phyloP scores from a whole-genome alignment of 2,888 invertebrate species.

The Tanypteryx hageni region DNA sequence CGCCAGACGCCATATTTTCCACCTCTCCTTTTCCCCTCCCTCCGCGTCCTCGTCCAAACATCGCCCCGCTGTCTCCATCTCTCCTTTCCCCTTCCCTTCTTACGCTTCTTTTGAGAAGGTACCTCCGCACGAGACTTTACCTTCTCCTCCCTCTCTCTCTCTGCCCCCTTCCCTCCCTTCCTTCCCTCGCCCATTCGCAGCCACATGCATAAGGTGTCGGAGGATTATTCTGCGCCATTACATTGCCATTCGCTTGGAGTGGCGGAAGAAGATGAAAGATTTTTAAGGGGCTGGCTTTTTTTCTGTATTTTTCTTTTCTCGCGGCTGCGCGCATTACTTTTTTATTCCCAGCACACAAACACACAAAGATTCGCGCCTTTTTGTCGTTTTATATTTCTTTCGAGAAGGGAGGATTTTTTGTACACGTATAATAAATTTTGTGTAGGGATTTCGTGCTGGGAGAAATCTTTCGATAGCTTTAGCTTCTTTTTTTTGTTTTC shows the following conservation, averaged over 20 bases:
- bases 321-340: background rate
- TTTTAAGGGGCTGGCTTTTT: constrained; percentile 6
- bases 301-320: background rate
- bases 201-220: background rate
- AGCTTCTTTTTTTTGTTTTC: background rate
- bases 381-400: background rate
- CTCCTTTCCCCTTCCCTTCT: background rate
- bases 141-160: background rate
- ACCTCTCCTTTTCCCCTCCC: background rate
- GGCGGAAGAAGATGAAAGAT: constrained; percentile 27
- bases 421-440: background rate
- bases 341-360: background rate
- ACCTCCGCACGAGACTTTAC: background rate
- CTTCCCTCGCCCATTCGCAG: too few species aligned
- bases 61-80: background rate
- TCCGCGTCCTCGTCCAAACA: too few species aligned
- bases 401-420: background rate
- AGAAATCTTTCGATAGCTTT: background rate
- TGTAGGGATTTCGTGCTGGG: background rate
- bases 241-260: constrained; percentile 28
- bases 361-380: too few species aligned
- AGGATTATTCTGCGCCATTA: constrained; percentile 22
- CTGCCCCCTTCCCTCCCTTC: background rate
- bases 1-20: background rate
- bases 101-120: background rate